Evolutionary conservation across 2,888 invertebrate species (phyloP).

Genomic region (Dryobota labecula): DNA sequence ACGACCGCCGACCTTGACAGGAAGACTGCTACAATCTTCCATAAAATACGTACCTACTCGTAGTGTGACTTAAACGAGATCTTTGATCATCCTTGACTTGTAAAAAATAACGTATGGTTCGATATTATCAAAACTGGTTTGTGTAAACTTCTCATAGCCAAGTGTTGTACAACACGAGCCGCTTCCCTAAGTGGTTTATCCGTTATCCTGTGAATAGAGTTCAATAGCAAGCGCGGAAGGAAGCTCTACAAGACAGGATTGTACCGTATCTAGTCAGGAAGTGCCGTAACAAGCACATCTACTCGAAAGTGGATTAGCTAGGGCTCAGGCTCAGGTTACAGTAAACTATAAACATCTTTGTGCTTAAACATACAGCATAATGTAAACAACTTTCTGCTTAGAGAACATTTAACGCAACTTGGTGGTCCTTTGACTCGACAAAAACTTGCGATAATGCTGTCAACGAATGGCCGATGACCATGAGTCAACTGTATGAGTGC

Average conservation of each 20-base stretch:
- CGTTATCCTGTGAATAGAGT: slow-evolving; percentile 77
- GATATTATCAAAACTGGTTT: slow-evolving; percentile 41
- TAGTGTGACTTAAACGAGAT: slow-evolving; percentile 51
- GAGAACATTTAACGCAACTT: slow-evolving; percentile 63
- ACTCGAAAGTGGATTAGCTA: slow-evolving; percentile 81
- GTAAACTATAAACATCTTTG: slow-evolving; percentile 72
- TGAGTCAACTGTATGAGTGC: slow-evolving; percentile 62
- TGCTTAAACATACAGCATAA: slow-evolving; percentile 39
- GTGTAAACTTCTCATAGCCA: slow-evolving; percentile 31
- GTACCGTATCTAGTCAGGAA: slow-evolving; percentile 86
- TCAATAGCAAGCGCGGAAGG: slow-evolving; percentile 82
- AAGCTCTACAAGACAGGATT: slow-evolving; percentile 84
- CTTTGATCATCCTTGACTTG: slow-evolving; percentile 49
- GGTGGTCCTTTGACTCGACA: slow-evolving; percentile 77
- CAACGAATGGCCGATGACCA: slow-evolving; percentile 58
- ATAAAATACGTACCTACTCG: slow-evolving; percentile 46
- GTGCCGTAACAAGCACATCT: slow-evolving; percentile 77
- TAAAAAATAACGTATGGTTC: slow-evolving; percentile 45
- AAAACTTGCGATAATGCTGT: slow-evolving; percentile 65
- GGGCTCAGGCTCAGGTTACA: slow-evolving; percentile 80
- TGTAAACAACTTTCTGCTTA: slow-evolving; percentile 68
- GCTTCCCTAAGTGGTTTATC: slow-evolving; percentile 85
- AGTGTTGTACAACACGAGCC: slow-evolving; percentile 34
- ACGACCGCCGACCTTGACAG: slow-evolving; percentile 83
- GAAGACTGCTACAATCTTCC: slow-evolving; percentile 68